Base-by-base conservation (phyloP, 2,797 vertebrate species). In the Megaceryle alcyon region DNA sequence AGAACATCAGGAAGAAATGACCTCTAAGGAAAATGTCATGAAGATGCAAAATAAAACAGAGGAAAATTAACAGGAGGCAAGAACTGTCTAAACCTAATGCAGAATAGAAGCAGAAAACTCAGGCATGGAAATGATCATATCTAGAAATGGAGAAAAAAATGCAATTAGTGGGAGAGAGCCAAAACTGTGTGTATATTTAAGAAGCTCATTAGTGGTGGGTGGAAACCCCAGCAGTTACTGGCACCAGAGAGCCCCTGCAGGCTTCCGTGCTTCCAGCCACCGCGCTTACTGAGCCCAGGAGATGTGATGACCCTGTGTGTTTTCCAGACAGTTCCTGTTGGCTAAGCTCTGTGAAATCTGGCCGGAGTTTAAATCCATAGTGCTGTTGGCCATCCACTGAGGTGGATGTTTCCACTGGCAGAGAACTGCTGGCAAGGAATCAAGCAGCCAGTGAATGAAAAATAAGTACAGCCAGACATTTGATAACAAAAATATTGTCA, bases 401-500 rank as follows among this genome's bases (percentile, higher is more conserved):
- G 56, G 31, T 86, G 61, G 54, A 88, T 88, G 44, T 79, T 96
- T 94, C 88, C 78, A 75, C 80, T 91, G 89, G 87, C 96, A 88
- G 70, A 83, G 54, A 72, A 86, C 14, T 1, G 3, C 49, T 86
- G 92, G 86, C 95, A 90, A 70, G 68, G 88, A 86, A 90, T 80
- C 91, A 95, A 79, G 48, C 28, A 88, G 66, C 57, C 88, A 77
- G 51, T 73, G 88, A 79, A 83, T 71, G 83, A 92, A 88, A 94
- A 96, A 91, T 76, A 88, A 91, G 44, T n/a, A 44, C 48, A 91
- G 26, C 18, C 90, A 94, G 77, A 35, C 6, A 8, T 90, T 71
- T 96, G 95, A 80, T 84, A 91, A 82, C 44, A 88, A 84, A 95
- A 96, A 70, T 73, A 94, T 82, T 94, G 91, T 94, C 88, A 82